Evolutionary conservation across 2,797 vertebrate genomes (phyloP).

Genomic region (Cercopithecus mitis): DNA sequence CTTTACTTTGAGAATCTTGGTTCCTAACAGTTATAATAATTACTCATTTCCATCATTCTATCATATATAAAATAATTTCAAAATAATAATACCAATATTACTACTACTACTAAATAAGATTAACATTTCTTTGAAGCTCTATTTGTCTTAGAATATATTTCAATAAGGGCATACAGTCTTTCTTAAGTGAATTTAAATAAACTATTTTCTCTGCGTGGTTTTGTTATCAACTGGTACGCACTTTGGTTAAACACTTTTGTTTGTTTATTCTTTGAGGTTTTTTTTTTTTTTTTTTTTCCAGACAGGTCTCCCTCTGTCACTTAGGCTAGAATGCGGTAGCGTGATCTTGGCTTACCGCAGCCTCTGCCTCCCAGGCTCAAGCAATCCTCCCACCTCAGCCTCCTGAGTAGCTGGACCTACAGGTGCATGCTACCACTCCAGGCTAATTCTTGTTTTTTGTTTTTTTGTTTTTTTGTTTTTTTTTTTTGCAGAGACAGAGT

Average conservation of each 20-base stretch:
- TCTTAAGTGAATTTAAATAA: conserved; percentile 16
- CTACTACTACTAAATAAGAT: background rate
- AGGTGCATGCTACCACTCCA: background rate
- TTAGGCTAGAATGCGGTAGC: background rate
- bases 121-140: background rate
- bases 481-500: background rate
- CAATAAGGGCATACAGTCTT: background rate
- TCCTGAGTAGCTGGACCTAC: background rate
- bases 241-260: background rate
- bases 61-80: conserved; percentile 25
- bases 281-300: background rate
- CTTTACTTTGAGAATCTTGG: background rate
- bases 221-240: background rate
- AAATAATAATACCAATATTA: background rate
- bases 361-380: background rate
- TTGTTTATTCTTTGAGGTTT: background rate
- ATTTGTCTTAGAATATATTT: background rate
- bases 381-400: background rate
- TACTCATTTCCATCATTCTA: background rate
- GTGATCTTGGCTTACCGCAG: background rate
- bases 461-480: background rate
- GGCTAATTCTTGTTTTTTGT: background rate
- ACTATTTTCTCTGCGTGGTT: background rate
- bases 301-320: background rate
- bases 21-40: background rate